Evolutionary conservation across 2,888 invertebrate species (phyloP).

Genomic region (Acanthoscelides obtectus): DNA sequence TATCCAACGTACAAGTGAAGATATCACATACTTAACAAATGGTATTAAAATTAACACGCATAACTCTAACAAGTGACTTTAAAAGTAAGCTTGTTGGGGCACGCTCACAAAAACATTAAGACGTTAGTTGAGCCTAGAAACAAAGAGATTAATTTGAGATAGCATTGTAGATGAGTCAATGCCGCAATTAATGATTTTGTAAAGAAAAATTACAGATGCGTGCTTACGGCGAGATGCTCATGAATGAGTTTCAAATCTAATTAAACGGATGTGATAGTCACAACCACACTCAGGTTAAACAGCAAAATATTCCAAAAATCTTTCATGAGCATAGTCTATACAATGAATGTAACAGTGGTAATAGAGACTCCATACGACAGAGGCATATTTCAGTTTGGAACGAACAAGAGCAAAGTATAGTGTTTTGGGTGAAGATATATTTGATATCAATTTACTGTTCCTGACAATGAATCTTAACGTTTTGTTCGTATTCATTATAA

Average conservation of each 20-base stretch:
- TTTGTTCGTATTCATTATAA: not conserved
- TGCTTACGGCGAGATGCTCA: not conserved
- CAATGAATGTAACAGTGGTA: not conserved
- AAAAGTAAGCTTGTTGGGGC: not conserved
- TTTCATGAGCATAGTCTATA: conserved; percentile 1
- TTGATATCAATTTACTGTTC: not conserved
- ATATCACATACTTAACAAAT: not conserved
- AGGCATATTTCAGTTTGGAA: not conserved
- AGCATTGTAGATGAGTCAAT: not conserved
- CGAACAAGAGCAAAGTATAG: not conserved
- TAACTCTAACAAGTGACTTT: not conserved
- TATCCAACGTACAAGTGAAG: not conserved
- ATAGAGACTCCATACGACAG: not conserved
- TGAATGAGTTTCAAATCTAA: not conserved
- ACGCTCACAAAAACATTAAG: not conserved
- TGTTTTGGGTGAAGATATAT: not conserved
- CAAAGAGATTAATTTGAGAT: not conserved
- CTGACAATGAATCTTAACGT: not conserved
- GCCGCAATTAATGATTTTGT: not conserved
- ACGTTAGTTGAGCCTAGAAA: not conserved
- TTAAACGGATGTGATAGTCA: not conserved
- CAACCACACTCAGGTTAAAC: not conserved
- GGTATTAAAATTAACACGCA: not conserved
- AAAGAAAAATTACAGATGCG: not conserved
- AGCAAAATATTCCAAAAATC: not conserved